A percentile compares a stretch with the other conserved stretches of the same genome.
These are phyloP conservation scores for Turritopsis dohrnii DNA, from an alignment of 30 jellyfish, hydroid and myxozoan species.

Conservation along the genomic window DNA sequence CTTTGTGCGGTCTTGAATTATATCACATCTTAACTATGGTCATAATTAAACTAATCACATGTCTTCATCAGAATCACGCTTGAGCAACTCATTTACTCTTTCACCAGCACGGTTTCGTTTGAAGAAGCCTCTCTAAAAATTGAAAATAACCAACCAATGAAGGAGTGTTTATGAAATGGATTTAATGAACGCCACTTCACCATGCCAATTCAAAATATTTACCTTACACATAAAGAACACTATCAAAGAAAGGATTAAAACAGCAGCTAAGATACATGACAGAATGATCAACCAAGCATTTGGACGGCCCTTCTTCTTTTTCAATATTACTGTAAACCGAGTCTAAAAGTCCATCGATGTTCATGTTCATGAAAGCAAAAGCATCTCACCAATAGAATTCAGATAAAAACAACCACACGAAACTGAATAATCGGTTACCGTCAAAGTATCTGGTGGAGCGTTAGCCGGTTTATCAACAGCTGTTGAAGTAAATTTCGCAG, in stretches of 20 bases:
- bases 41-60: not conserved
- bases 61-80: constrained; percentile 17
- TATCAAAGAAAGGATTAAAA: constrained; percentile 57
- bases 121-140: constrained; percentile 66
- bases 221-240: constrained; percentile 76
- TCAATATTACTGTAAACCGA: constrained; percentile 14
- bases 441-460: constrained; percentile 27
- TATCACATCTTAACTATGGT: too few species aligned
- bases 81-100: constrained; percentile 3
- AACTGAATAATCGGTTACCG: not conserved
- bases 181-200: too few species aligned
- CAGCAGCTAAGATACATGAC: constrained; percentile 69
- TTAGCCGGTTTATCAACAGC: constrained; percentile 23
- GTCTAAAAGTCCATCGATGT: not conserved
- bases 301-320: not conserved
- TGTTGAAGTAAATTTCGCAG: constrained; percentile 22
- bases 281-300: constrained; percentile 83
- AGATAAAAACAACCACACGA: not conserved
- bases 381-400: not conserved
- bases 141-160: not conserved
- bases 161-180: not conserved
- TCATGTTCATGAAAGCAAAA: not conserved
- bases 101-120: constrained; percentile 41
- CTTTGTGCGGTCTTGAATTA: too few species aligned
- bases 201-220: too few species aligned